phyloP scores from a whole-genome alignment of 2,113 vertebrate species.

The Cyprinodon brontotheroides region DNA sequence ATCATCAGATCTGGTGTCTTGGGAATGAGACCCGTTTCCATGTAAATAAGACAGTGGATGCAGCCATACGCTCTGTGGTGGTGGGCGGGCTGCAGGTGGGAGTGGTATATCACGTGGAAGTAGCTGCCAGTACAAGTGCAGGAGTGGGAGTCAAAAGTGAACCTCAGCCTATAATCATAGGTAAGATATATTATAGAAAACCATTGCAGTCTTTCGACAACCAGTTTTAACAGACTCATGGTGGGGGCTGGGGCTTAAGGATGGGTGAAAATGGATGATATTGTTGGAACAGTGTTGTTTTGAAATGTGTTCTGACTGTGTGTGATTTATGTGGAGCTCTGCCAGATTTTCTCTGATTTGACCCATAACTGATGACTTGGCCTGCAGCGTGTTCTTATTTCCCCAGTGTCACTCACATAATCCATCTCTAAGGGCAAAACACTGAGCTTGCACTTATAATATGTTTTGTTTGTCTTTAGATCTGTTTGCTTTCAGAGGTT shows the following conservation, averaged over 20 bases:
- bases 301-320: conserved; percentile 44
- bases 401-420: conserved; percentile 78
- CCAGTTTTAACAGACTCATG: neutral
- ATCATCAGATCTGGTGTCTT: conserved; percentile 93
- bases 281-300: conserved; percentile 32
- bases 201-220: neutral
- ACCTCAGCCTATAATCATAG: conserved; percentile 92
- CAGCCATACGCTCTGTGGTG: conserved; percentile 95
- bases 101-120: conserved; percentile 92
- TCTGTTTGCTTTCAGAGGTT: conserved; percentile 3
- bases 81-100: conserved; percentile 95
- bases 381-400: conserved; percentile 79
- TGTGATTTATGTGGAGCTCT: conserved; percentile 69
- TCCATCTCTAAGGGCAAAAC: conserved; percentile 67
- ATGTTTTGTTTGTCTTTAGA: conserved; percentile 43
- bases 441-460: conserved; percentile 46
- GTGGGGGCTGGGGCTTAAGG: neutral
- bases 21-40: conserved; percentile 98
- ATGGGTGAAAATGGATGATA: conserved; percentile 5
- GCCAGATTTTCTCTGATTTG: conserved; percentile 74
- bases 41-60: conserved; percentile 97
- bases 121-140: conserved; percentile 95
- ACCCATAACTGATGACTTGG: conserved; percentile 79
- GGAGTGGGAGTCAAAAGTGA: conserved; percentile 96
- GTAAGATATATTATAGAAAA: conserved; percentile 74